Evolutionary conservation across 2,797 vertebrate genomes (phyloP).

Genomic region (Manis javanica): DNA sequence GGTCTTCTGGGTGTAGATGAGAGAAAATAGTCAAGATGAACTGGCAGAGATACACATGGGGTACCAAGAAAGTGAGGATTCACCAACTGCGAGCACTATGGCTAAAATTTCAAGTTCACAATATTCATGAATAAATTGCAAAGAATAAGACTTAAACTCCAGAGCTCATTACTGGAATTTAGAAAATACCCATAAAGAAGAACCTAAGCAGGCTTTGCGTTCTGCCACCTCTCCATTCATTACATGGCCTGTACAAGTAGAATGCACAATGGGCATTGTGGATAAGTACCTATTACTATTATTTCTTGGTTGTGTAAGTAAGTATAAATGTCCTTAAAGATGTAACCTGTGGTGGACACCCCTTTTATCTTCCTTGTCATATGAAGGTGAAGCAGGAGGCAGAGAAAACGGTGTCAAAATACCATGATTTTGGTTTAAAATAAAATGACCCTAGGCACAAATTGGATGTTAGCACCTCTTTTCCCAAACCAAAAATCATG

Average conservation of each 20-base stretch:
- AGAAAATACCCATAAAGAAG: background rate
- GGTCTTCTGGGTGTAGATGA: background rate
- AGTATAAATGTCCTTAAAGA: background rate
- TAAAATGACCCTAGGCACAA: background rate
- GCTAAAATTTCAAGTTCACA: background rate
- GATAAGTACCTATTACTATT: background rate
- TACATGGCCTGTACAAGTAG: background rate
- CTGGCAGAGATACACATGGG: rapidly evolving
- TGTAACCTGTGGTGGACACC: background rate
- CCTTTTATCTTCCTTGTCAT: background rate
- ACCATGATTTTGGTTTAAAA: background rate
- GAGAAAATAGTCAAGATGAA: background rate
- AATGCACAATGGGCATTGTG: background rate
- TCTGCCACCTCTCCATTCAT: background rate
- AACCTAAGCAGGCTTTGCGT: background rate
- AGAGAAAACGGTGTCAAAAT: background rate
- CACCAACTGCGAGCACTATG: rapidly evolving
- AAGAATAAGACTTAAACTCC: background rate
- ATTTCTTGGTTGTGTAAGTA: background rate
- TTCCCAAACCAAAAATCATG: background rate
- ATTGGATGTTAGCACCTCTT: background rate
- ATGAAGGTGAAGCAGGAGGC: background rate
- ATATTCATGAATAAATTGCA: no score
- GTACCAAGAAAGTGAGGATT: background rate
- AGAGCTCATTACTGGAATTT: background rate